These are phyloP conservation scores for Choreutis nemorana DNA, from an alignment of 2,888 invertebrate genomes.

Conservation along the genomic window DNA sequence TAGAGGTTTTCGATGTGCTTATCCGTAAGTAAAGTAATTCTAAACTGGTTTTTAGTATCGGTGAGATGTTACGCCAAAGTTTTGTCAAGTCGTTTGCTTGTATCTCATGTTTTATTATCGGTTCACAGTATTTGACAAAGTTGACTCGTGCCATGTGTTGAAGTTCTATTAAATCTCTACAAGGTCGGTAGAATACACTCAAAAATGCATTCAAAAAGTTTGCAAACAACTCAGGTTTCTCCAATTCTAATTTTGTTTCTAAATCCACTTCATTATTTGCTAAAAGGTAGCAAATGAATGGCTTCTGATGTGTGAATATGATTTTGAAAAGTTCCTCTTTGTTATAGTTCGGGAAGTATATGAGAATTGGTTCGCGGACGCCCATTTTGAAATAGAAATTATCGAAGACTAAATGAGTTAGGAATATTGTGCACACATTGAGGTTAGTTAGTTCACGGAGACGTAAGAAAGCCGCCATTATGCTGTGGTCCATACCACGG, in stretches of 20 bases:
- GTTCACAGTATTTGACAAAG: slow-evolving; percentile 81
- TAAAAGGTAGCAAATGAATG: slow-evolving; percentile 35
- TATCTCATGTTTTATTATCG: slow-evolving; percentile 73
- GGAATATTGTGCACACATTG: slow-evolving; percentile 77
- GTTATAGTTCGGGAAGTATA: slow-evolving; percentile 84
- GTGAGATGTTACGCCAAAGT: slow-evolving; percentile 83
- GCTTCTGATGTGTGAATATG: slow-evolving; percentile 40
- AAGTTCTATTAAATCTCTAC: slow-evolving; percentile 86
- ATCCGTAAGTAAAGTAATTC: slow-evolving; percentile 80
- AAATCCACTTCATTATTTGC: slow-evolving; percentile 25
- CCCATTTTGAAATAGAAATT: slow-evolving; percentile 79
- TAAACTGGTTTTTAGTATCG: slow-evolving; percentile 76
- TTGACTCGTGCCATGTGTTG: slow-evolving; percentile 79
- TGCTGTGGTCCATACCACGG: slow-evolving; percentile 75
- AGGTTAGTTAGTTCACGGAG: slow-evolving; percentile 76
- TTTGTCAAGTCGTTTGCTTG: slow-evolving; percentile 70
- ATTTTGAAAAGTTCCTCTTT: slow-evolving; percentile 71
- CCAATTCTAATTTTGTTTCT: slow-evolving; percentile 31
- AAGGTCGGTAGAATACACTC: slow-evolving; percentile 84
- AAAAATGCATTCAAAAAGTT: slow-evolving; percentile 85
- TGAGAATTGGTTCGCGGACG: slow-evolving; percentile 72
- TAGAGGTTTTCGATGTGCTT: slow-evolving; percentile 28
- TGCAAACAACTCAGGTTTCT: slow-evolving; percentile 70
- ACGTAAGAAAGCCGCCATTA: slow-evolving; percentile 76
- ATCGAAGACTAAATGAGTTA: slow-evolving; percentile 82